phyloP scores from a whole-genome alignment of 2,113 vertebrate species.

The Podilymbus podiceps region DNA sequence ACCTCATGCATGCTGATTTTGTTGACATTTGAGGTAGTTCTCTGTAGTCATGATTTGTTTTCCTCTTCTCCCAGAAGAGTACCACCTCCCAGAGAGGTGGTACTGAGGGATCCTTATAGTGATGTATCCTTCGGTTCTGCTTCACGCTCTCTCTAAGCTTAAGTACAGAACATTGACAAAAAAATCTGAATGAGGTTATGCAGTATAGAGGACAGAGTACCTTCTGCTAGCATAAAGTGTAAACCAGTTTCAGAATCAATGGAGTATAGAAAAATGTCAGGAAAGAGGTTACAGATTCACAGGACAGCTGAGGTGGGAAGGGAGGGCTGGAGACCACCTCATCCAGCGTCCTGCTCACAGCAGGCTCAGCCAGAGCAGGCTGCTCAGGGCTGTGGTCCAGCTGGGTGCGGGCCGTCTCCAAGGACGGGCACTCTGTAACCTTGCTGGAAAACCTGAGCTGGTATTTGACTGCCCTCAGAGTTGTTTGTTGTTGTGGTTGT shows the following conservation, averaged over 20 bases:
- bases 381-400: not conserved
- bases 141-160: not conserved
- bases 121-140: not conserved
- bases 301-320: not conserved
- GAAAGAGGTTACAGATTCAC: not conserved
- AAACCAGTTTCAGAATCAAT: not conserved
- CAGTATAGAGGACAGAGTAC: not conserved
- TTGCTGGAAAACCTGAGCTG: not conserved
- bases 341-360: not conserved
- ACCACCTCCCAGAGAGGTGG: not conserved
- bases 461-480: not conserved
- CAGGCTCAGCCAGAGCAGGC: not conserved
- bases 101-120: not conserved
- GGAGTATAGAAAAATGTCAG: not conserved
- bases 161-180: not conserved
- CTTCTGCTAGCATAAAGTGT: not conserved
- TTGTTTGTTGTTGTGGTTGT: too few species aligned
- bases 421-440: not conserved
- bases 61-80: not conserved
- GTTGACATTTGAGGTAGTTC: not conserved
- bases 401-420: not conserved
- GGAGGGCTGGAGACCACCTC: not conserved
- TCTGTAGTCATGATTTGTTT: not conserved
- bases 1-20: not conserved
- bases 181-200: not conserved